A percentile compares a stretch with the other conserved stretches of the same genome.
phyloP scores from a whole-genome alignment of 2,113 vertebrate species.

The Sphyrna mokarran region DNA sequence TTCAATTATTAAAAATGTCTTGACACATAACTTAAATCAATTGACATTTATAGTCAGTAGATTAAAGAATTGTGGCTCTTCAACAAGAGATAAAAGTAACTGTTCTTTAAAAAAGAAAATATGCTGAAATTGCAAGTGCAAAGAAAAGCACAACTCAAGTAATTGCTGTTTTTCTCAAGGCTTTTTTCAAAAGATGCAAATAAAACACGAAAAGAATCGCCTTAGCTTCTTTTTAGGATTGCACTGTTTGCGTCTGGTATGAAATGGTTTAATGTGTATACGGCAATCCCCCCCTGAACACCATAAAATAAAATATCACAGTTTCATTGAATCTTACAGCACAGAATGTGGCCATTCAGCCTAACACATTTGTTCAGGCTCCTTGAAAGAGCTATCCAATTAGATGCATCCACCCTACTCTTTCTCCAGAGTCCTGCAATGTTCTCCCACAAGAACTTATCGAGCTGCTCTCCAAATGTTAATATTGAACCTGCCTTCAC shows the following conservation, averaged over 20 bases:
- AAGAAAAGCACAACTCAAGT: not conserved
- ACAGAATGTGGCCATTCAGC: not conserved
- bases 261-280: not conserved
- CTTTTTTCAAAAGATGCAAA: not conserved
- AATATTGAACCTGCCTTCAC: not conserved
- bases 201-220: not conserved
- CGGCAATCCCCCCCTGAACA: not conserved
- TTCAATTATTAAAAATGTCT: not conserved
- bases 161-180: not conserved
- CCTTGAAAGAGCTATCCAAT: not conserved
- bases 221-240: not conserved
- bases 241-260: not conserved
- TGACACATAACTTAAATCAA: not conserved
- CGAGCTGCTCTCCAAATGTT: not conserved
- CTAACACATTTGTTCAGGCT: no score
- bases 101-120: not conserved
- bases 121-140: not conserved
- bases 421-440: not conserved
- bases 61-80: not conserved
- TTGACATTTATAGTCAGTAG: not conserved
- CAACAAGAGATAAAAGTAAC: not conserved
- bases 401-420: no score
- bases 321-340: not conserved
- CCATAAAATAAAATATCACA: not conserved
- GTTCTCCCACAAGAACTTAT: not conserved